Percentiles rank a stretch among this genome's conserved stretches.
These are phyloP conservation scores for Grantiella picta DNA, from an alignment of 2,113 vertebrate species.

Conservation along the genomic window DNA sequence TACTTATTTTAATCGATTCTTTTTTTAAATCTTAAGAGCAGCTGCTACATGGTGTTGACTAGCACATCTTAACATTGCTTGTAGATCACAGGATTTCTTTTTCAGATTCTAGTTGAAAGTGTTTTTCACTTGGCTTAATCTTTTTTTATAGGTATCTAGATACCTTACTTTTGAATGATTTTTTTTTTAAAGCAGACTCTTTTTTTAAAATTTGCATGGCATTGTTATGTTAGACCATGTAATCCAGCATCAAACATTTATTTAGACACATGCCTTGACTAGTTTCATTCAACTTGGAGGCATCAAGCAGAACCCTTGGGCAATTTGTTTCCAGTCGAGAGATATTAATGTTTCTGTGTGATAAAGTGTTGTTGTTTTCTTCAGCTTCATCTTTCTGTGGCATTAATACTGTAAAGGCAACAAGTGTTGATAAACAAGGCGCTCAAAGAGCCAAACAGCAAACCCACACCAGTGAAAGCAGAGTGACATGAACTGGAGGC, in stretches of 20 bases:
- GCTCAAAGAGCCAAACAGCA: neutral
- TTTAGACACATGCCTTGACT: neutral
- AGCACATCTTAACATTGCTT: constrained; percentile 14
- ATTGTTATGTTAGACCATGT: constrained; percentile 8
- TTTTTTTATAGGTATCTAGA: neutral
- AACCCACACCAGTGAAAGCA: neutral
- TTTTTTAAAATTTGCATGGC: neutral
- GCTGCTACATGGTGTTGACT: constrained; percentile 30
- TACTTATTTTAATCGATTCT: constrained; percentile 32
- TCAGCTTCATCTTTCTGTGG: neutral
- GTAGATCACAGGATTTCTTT: neutral
- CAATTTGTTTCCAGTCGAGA: constrained; percentile 34
- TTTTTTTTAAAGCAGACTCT: neutral
- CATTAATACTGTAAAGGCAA: neutral
- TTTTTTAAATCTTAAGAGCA: constrained; percentile 42
- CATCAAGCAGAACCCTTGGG: neutral
- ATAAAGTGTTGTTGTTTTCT: constrained; percentile 41
- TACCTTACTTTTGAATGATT: neutral
- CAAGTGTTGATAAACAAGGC: neutral
- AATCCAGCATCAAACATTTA: constrained; percentile 14
- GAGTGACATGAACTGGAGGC: neutral
- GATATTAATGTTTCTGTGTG: constrained; percentile 10
- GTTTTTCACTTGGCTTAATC: neutral
- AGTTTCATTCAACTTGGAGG: neutral
- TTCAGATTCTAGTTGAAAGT: neutral